Evolutionary conservation across 2,888 invertebrate genomes (phyloP), one percentile per base, ranked within the genome.

Genomic region (Ischnura elegans): DNA sequence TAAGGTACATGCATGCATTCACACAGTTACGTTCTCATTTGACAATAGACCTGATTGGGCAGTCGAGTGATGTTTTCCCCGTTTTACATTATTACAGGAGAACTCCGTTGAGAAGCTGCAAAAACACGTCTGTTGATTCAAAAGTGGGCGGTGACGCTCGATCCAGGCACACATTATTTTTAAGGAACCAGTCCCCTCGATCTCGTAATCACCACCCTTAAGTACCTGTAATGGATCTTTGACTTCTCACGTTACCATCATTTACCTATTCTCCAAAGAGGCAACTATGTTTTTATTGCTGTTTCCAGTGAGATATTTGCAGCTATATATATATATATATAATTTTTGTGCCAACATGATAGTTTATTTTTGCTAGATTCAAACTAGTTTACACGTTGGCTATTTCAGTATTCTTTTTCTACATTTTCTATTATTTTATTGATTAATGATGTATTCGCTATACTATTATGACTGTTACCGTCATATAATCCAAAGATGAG

Each of bases 21-120:
- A 36, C 29, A 13, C 16, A 10, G 36, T 10, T 16, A 10, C 1
- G 76, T 16, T 3, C 61, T 6, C 61, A 25, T 36, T 76, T 8
- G 36, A 76, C 5, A 13, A 51, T 51, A 47, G 8, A 47, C 13
- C 6, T 36, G 6, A 13, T 2, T 1, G 5, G 66, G 1, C 29
- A 4, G n/a, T 66, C 36, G 19, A 13, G 76, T 36, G 16, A 76
- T 76, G 36, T 76, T 76, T 76, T 36, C 2, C 1, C 5, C n/a
- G 36, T 76, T 16, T 76, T 76, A 36, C 13, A 0, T 1, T 0
- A 13, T 85, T 86, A 2, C 55, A 93, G 93, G 93, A 93, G 51
- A 86, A 43, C 85, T n/a, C 16, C 85, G 42, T 25, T 86, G 86
- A 87, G 85, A 86, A 45, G 51, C 86, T 5, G 43, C n/a, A 25